Evolutionary conservation across 2,113 vertebrate genomes (phyloP), one percentile per base, ranked within the genome.

Genomic region (Galeopterus variegatus): DNA sequence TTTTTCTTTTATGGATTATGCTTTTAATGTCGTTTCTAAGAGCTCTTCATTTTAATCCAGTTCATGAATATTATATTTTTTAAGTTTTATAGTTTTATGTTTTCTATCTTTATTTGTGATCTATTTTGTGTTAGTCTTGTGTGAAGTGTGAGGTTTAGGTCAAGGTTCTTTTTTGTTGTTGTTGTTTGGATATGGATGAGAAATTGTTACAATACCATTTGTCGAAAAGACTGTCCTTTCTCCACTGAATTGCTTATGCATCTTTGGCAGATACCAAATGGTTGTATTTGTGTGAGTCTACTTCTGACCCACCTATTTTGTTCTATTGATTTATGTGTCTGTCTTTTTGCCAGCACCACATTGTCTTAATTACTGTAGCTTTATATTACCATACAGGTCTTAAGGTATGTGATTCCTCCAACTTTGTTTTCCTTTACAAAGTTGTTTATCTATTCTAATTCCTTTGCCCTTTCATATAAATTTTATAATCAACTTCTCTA

Each of bases 211-310:
- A 72, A 21, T 6, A 60, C 10, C 10, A 24, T 64, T 70, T 83
- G n/a, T 33, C 17, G 11, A 77, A 52, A 88, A 65, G 21, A 33
- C 23, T 21, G 36, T 48, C 52, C 31, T 83, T 62, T 60, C 79
- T 64, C 4, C 72, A 21, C 7, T 45, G 41, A 88, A 52, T 26
- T 60, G 6, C n/a, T 86, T 80, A 41, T 28, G 0, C 11, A 18
- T 94, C 19, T 90, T 77, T 83, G 45, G 73, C 77, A 91, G 54
- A 45, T 31, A 76, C 54, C 21, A 92, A 65, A n/a, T 67, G 72
- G 10, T 12, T 89, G 33, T 26, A 10, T 83, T 83, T 41, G 13
- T 56, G 23, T 58, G 3, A 36, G 19, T 23, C 36, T 58, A n/a
- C 73, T 77, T 75, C 54, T 84, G 79, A 5, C 2, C 15, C 33